Evolutionary conservation across 2,797 vertebrate genomes (phyloP).

Genomic region (Salmo trutta): DNA sequence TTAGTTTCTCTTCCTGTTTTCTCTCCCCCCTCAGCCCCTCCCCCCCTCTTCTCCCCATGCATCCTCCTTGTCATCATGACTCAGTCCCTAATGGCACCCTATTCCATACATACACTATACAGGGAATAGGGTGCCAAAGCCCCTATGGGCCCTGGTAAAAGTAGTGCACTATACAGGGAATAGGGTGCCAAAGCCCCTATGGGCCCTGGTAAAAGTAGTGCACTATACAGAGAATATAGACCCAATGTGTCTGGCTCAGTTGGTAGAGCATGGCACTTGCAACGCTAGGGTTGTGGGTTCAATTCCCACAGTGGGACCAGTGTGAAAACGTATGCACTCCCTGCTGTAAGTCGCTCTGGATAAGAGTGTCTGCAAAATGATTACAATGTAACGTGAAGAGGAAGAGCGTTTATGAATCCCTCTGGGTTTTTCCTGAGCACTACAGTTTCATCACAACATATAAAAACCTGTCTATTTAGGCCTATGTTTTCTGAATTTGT

Average conservation of each 20-base stretch:
- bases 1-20: constrained; percentile 73
- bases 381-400: background rate
- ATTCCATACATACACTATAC: too few relatives aligned
- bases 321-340: too few relatives aligned
- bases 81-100: too few relatives aligned
- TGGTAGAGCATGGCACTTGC: too few relatives aligned
- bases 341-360: too few relatives aligned
- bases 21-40: background rate
- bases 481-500: background rate
- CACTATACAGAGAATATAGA: too few relatives aligned
- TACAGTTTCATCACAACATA: background rate
- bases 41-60: constrained; percentile 1
- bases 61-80: background rate
- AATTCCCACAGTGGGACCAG: background rate
- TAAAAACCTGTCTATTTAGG: background rate
- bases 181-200: background rate
- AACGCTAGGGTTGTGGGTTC: too few relatives aligned
- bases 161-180: background rate
- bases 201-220: too few relatives aligned
- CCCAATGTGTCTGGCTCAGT: too few relatives aligned
- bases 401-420: constrained; percentile 11
- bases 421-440: background rate
- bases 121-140: too few relatives aligned
- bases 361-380: too few relatives aligned
- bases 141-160: background rate